Evolutionary conservation across 2,113 vertebrate species (phyloP), one percentile per base, ranked within the genome.

Genomic region (Empidonax alnorum): DNA sequence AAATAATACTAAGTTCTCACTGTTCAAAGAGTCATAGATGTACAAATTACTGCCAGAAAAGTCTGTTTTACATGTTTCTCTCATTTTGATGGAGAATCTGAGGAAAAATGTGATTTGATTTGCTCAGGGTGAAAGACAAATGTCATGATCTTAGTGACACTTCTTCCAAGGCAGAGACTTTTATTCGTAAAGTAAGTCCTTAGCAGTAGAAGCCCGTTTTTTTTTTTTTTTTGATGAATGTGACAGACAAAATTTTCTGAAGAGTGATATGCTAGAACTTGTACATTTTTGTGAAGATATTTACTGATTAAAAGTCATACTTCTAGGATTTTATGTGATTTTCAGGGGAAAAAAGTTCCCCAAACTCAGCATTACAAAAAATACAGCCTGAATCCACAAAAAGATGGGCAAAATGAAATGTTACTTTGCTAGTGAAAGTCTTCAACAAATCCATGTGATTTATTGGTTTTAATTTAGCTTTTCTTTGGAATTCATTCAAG

Each of bases 101-200:
- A 92, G 89, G 37, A 16, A 95, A 93, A 89, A 75, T 20, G 14
- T 47, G 12, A 41, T 84, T 88, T 90, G n/a, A 37, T 71, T 92
- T 10, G 53, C 18, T 66, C 50, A 47, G 1, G 14, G 27, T 68
- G 42, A 85, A 69, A 83, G 63, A 94, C 7, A 87, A 82, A 89
- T 37, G 2, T 41, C 39, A 22, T 6, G 12, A 65, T 50, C 41
- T 83, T 83, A 52, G 27, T 50, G 49, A 27, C 24, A 50, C 14
- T 50, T 78, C 62, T 79, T 66, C 30, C 27, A 39, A 83, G 42
- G 42, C 37, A 88, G 44, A 91, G 81, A 46, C 10, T 67, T 86
- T 30, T 31, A 85, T n/a, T 62, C 53, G 87, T 35, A 72, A 75
- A 71, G 9, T 33, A 68, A 65, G 31, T 30, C 12, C 6, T 12